Evolutionary conservation across 2,113 vertebrate species (phyloP).

Genomic region (Carettochelys insculpta): DNA sequence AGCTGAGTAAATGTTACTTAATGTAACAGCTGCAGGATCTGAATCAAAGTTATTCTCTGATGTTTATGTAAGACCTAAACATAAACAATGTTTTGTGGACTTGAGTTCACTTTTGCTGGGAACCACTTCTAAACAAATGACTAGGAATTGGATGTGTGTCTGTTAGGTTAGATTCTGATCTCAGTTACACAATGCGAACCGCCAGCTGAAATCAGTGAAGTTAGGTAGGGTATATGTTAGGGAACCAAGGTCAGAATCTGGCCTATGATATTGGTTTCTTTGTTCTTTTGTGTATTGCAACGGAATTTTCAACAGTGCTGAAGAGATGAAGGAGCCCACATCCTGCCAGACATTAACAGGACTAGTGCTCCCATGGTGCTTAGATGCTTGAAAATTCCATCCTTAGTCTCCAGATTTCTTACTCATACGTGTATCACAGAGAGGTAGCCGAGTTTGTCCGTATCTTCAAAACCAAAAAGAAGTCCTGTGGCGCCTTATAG

Average conservation of each 20-base stretch:
- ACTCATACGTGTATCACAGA: no score
- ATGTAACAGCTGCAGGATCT: background rate
- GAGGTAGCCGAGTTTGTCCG: no score
- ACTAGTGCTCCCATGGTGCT: background rate
- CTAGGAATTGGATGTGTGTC: background rate
- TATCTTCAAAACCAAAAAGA: no score
- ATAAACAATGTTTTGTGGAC: background rate
- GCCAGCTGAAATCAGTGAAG: background rate
- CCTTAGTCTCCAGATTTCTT: background rate
- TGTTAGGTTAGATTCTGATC: background rate
- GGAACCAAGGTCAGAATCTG: background rate
- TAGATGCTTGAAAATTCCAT: slow-evolving; percentile 9
- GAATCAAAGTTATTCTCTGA: background rate
- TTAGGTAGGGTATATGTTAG: no score
- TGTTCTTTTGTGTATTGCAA: background rate
- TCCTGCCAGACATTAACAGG: background rate
- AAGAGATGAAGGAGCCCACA: accelerated
- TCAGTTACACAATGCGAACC: accelerated
- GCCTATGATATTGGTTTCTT: background rate
- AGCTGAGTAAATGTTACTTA: background rate
- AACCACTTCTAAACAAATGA: background rate
- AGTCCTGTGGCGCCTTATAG: no score
- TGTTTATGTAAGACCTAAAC: background rate
- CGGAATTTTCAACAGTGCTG: background rate
- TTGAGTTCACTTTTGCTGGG: background rate